These are phyloP conservation scores for Carassius gibelio DNA, from an alignment of 2,113 vertebrate genomes.

Conservation along the genomic window DNA sequence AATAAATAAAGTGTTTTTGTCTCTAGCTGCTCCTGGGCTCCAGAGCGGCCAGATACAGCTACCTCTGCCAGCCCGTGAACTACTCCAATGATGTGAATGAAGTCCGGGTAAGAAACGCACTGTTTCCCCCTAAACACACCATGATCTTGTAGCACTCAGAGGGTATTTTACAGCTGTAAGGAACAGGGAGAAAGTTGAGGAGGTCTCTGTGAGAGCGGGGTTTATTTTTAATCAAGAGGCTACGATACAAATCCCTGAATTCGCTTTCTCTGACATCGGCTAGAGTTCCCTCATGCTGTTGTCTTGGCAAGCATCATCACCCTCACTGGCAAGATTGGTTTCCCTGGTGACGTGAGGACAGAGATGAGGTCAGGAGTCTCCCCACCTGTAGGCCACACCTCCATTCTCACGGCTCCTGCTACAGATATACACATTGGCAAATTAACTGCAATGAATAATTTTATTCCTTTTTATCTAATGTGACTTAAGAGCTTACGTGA, in stretches of 20 bases:
- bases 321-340: constrained; percentile 5
- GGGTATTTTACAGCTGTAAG: background rate
- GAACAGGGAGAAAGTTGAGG: background rate
- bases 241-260: background rate
- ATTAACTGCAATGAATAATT: background rate
- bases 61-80: constrained; percentile 94
- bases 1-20: background rate
- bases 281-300: constrained; percentile 25
- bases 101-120: constrained; percentile 86
- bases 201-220: no score
- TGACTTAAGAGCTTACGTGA: constrained; percentile 17
- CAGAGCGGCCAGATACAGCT: constrained; percentile 93
- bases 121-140: background rate
- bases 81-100: constrained; percentile 94
- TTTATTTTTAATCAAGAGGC: background rate
- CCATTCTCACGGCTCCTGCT: constrained; percentile 18
- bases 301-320: constrained; percentile 13
- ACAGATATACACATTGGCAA: background rate
- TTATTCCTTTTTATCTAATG: background rate
- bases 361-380: constrained; percentile 45
- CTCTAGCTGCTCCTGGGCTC: constrained; percentile 88
- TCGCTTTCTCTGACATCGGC: background rate
- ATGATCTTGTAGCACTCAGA: background rate
- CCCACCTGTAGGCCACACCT: constrained; percentile 54
- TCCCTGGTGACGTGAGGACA: constrained; percentile 49